Evolutionary conservation across 1,140 invertebrate species (phyloP).

Genomic region (Popillia japonica): DNA sequence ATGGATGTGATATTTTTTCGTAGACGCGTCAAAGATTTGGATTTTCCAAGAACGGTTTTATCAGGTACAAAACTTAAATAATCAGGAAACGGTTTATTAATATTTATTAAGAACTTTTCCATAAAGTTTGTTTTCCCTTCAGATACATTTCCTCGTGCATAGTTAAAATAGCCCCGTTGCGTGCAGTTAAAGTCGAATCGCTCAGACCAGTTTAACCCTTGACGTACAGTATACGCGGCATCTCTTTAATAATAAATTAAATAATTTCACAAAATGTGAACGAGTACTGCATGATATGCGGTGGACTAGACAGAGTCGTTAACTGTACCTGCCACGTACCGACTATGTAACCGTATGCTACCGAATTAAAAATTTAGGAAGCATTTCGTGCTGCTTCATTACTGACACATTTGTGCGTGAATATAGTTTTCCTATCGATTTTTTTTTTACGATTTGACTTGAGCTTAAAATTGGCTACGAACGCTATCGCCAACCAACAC

Average conservation of each 20-base stretch:
- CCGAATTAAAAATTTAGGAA: background rate
- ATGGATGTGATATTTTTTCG: background rate
- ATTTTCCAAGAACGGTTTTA: no score
- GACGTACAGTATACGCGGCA: constrained; percentile 2
- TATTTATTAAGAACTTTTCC: no score
- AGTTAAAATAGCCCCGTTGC: background rate
- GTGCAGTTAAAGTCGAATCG: background rate
- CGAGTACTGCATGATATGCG: background rate
- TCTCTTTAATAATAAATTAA: constrained; percentile 20
- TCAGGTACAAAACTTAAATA: no score
- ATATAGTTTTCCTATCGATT: no score
- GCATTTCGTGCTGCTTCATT: background rate
- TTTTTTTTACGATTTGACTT: no score
- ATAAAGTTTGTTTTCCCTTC: background rate
- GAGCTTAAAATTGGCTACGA: no score
- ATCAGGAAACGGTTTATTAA: no score
- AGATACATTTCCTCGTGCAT: background rate
- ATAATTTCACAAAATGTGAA: constrained; percentile 26
- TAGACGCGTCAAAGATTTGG: no score
- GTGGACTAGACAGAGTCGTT: background rate
- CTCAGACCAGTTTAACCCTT: constrained; percentile 21
- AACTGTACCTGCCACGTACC: background rate
- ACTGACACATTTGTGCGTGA: background rate
- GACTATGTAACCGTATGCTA: background rate
- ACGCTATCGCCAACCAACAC: no score